Evolutionary conservation across 2,888 invertebrate species (phyloP).

Genomic region (Eubasilissa splendida): DNA sequence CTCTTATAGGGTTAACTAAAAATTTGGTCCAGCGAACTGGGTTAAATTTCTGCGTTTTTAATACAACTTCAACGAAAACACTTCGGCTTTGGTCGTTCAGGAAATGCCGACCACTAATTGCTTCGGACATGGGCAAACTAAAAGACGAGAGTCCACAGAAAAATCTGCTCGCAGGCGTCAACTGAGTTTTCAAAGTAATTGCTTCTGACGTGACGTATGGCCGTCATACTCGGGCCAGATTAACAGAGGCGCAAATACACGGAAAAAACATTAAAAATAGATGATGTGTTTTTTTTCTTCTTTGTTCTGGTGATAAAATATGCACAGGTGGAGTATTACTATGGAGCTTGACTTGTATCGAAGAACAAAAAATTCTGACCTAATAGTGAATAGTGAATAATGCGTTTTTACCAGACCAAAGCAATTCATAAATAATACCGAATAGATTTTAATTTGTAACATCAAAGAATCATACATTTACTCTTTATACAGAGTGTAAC

Average conservation of each 20-base stretch:
- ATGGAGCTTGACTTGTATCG: background rate
- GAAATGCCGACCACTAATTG: slow-evolving; percentile 20
- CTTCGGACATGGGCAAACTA: background rate
- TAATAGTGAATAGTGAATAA: no score
- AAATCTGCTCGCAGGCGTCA: background rate
- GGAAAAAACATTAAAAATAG: background rate
- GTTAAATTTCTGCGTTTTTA: no score
- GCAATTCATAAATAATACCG: no score
- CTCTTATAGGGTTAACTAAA: no score
- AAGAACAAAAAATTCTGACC: background rate
- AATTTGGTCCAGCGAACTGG: no score
- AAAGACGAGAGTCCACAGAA: slow-evolving; percentile 5
- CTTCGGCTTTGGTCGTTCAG: background rate
- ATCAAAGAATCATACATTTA: no score
- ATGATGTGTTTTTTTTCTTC: background rate
- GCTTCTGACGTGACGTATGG: slow-evolving; percentile 18
- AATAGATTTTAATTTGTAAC: no score
- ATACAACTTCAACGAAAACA: no score
- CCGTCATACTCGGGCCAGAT: background rate
- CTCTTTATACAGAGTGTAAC: no score
- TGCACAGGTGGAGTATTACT: background rate
- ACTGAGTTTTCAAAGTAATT: slow-evolving; percentile 14
- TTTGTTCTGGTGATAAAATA: background rate
- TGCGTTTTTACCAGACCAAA: no score
- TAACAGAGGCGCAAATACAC: slow-evolving; percentile 1